phyloP scores from a whole-genome alignment of 2,797 vertebrate species.

The Tiaroga cobitis region DNA sequence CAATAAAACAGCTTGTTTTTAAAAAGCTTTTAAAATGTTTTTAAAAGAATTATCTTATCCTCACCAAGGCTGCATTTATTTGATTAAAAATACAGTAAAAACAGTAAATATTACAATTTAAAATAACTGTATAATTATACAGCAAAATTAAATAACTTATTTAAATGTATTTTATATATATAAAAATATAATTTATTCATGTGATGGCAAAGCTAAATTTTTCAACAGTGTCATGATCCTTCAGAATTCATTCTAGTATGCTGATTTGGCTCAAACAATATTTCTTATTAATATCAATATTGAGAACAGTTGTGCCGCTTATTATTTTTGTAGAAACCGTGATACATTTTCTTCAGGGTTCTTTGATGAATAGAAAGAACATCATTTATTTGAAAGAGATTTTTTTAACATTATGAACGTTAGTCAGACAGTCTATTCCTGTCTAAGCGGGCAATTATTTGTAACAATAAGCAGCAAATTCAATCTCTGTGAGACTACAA shows the following conservation, averaged over 20 bases:
- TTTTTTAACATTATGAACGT: neutral
- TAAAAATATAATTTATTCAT: neutral
- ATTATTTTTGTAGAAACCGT: neutral
- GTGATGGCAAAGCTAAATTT: neutral
- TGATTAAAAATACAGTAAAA: neutral
- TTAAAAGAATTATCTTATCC: neutral
- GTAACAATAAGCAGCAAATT: neutral
- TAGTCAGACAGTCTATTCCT: neutral
- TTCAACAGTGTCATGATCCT: neutral
- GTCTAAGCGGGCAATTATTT: neutral
- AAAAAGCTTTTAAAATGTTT: too few relatives aligned
- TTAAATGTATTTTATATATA: neutral
- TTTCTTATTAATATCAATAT: neutral
- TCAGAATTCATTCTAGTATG: neutral
- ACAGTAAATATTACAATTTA: neutral
- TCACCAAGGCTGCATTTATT: neutral
- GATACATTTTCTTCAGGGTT: neutral
- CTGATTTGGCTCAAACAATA: neutral
- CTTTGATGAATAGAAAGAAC: neutral
- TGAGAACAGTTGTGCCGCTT: neutral
- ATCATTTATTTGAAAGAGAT: neutral
- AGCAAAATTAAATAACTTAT: neutral
- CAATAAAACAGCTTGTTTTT: neutral
- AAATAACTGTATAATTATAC: neutral
- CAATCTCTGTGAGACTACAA: neutral